These are phyloP conservation scores for Eumacrocentrus americanus DNA, from an alignment of 2,888 invertebrate species.

Conservation along the genomic window DNA sequence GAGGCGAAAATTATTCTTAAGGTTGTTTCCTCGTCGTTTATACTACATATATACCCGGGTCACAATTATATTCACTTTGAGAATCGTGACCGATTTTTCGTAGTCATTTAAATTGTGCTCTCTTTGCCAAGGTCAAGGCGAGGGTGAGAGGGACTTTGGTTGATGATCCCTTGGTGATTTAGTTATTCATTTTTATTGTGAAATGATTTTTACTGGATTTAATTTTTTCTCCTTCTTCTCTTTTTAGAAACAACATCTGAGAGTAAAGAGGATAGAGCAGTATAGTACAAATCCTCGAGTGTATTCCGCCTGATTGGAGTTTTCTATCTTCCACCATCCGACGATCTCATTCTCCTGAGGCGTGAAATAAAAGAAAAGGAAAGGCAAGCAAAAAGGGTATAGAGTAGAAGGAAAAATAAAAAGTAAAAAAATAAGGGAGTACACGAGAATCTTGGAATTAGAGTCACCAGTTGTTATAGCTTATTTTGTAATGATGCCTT, in stretches of 20 bases:
- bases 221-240: background rate
- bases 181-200: background rate
- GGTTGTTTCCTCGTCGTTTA: background rate
- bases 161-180: background rate
- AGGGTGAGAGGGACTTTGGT: background rate
- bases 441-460: conserved; percentile 25
- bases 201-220: background rate
- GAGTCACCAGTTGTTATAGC: conserved; percentile 27
- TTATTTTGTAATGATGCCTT: conserved; percentile 19
- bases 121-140: conserved; percentile 21
- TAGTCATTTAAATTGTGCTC: conserved; percentile 4
- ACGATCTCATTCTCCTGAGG: conserved; percentile 1
- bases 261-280: no score
- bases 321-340: conserved; percentile 8
- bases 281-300: conserved; percentile 1
- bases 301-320: conserved; percentile 17
- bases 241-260: background rate
- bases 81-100: conserved; percentile 13
- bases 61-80: no score
- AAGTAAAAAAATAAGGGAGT: conserved; percentile 28
- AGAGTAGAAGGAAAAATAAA: conserved; percentile 7
- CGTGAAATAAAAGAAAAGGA: conserved; percentile 16
- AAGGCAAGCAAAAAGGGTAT: conserved; percentile 15
- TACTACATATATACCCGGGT: no score
- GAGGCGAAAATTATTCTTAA: conserved; percentile 17